Percentiles rank a stretch among this genome's conserved stretches.
These are phyloP conservation scores for Apocrypta bakeri DNA, from an alignment of 1,140 invertebrate species.

Conservation along the genomic window DNA sequence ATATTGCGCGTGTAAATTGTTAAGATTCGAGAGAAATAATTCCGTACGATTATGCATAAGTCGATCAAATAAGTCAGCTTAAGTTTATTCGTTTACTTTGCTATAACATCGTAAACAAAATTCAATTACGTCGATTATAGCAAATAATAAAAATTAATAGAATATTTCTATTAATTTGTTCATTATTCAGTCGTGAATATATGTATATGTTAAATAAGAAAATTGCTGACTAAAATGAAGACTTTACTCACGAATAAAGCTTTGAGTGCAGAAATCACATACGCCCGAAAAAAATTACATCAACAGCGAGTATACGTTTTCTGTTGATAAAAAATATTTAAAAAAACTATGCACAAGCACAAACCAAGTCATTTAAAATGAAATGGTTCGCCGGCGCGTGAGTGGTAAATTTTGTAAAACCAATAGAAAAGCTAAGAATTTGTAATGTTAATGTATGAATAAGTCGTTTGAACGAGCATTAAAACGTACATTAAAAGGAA, in stretches of 20 bases:
- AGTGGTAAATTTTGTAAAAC: neutral
- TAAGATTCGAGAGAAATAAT: constrained; percentile 27
- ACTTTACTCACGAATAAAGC: neutral
- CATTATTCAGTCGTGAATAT: neutral
- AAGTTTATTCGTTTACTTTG: too few relatives aligned
- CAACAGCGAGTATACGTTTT: neutral
- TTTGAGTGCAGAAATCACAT: neutral
- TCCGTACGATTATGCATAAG: neutral
- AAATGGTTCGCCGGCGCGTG: too few relatives aligned
- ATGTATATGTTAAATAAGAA: neutral
- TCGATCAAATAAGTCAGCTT: constrained; percentile 4
- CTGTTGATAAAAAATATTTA: neutral
- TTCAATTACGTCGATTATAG: too few relatives aligned
- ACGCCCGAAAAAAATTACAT: neutral
- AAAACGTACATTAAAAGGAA: neutral
- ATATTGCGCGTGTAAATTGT: constrained; percentile 39
- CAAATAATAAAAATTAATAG: too few relatives aligned
- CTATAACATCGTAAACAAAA: too few relatives aligned
- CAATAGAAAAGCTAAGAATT: neutral
- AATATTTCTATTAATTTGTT: too few relatives aligned
- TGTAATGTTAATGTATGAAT: neutral
- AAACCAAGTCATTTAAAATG: too few relatives aligned
- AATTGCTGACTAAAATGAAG: constrained; percentile 35
- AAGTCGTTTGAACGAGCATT: neutral
- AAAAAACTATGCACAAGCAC: too few relatives aligned